phyloP scores from a whole-genome alignment of 2,113 vertebrate species.

The Australoheros scitulus region DNA sequence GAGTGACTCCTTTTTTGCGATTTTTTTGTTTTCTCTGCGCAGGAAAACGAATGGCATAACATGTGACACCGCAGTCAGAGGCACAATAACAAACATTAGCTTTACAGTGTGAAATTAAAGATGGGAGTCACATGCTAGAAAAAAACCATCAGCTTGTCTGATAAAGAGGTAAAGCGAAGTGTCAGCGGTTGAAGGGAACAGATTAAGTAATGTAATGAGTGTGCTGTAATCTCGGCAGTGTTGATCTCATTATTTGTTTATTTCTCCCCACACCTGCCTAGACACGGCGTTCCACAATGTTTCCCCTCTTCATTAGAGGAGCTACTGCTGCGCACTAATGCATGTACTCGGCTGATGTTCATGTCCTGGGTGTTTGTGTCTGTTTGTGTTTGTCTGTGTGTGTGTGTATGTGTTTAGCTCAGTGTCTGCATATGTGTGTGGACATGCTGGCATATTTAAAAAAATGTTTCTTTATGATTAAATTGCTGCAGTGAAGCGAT shows the following conservation, averaged over 20 bases:
- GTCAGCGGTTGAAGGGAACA: conserved; percentile 39
- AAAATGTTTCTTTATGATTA: conserved; percentile 49
- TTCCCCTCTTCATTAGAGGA: conserved; percentile 68
- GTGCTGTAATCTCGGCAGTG: conserved; percentile 60
- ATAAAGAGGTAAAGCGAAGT: conserved; percentile 27
- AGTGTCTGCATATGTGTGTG: background rate
- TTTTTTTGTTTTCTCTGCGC: background rate
- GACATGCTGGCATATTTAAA: conserved; percentile 24
- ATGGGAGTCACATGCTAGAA: background rate
- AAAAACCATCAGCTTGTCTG: conserved; percentile 17
- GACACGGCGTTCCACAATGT: conserved; percentile 60
- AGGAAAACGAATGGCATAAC: background rate
- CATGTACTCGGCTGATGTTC: conserved; percentile 62
- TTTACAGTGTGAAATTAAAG: background rate
- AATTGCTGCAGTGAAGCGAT: conserved; percentile 55
- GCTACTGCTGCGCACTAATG: conserved; percentile 72
- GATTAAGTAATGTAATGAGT: conserved; percentile 63
- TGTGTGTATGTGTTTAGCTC: conserved; percentile 9
- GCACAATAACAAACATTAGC: background rate
- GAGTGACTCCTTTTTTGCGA: background rate
- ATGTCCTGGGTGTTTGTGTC: conserved; percentile 51
- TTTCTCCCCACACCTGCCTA: conserved; percentile 69
- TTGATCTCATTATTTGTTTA: conserved; percentile 69
- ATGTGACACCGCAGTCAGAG: background rate
- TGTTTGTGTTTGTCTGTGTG: conserved; percentile 33